These are phyloP conservation scores for Polymixis flavicincta DNA, from an alignment of 2,888 invertebrate species.

Conservation along the genomic window DNA sequence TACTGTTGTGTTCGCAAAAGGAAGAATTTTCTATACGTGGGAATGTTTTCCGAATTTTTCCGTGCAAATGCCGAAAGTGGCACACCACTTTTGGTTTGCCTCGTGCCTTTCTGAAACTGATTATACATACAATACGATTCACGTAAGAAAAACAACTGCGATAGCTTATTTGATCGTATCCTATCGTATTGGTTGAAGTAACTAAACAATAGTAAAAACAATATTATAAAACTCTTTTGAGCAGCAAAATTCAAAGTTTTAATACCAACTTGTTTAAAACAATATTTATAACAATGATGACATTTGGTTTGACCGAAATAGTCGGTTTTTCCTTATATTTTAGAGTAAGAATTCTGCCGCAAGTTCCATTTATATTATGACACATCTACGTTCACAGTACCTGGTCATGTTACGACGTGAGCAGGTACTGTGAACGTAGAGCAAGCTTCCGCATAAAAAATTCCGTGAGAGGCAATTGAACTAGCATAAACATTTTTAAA, in stretches of 20 bases:
- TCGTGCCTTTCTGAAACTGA: no score
- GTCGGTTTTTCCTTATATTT: neutral
- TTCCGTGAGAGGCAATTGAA: slow-evolving; percentile 40
- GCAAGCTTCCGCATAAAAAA: slow-evolving; percentile 30
- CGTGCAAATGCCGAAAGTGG: neutral
- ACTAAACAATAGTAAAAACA: no score
- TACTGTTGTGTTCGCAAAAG: neutral
- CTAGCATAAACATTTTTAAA: slow-evolving; percentile 16
- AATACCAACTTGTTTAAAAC: neutral
- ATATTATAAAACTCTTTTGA: no score
- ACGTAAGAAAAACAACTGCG: no score
- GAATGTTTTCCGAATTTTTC: neutral
- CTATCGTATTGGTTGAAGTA: no score
- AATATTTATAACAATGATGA: neutral
- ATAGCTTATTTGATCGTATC: no score
- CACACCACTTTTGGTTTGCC: no score
- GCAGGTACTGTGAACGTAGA: no score
- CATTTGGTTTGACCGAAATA: neutral
- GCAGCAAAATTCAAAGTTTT: neutral
- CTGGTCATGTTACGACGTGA: no score
- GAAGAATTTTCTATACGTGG: neutral
- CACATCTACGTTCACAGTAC: neutral
- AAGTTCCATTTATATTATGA: neutral
- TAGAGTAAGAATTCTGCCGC: neutral
- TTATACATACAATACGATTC: no score